These are phyloP conservation scores for Plusia festucae DNA, from an alignment of 2,888 invertebrate genomes.

Conservation along the genomic window DNA sequence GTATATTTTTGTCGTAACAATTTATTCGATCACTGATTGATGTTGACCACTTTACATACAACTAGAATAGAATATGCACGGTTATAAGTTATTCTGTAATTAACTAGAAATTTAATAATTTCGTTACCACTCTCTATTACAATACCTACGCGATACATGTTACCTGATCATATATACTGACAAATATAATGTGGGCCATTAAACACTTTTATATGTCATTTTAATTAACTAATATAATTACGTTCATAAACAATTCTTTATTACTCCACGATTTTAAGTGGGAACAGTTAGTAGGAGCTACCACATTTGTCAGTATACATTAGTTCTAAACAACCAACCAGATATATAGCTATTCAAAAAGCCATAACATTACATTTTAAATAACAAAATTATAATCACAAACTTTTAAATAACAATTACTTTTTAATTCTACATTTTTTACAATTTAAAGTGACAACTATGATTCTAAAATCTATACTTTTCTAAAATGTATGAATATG, in stretches of 20 bases:
- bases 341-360: constrained; percentile 70
- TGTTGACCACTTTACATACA: constrained; percentile 80
- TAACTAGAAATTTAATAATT: constrained; percentile 67
- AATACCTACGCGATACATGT: constrained; percentile 37
- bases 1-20: constrained; percentile 84
- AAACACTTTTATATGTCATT: constrained; percentile 2
- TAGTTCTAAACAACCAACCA: constrained; percentile 47
- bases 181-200: constrained; percentile 20
- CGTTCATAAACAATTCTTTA: too few species aligned
- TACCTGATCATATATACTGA: constrained; percentile 46
- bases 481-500: constrained; percentile 54
- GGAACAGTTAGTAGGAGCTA: constrained; percentile 3
- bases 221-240: too few species aligned
- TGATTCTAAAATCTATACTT: constrained; percentile 42
- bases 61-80: constrained; percentile 81
- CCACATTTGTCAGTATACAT: constrained; percentile 37
- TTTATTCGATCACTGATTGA: constrained; percentile 88
- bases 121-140: constrained; percentile 65
- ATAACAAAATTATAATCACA: constrained; percentile 51
- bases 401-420: constrained; percentile 60
- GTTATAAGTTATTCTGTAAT: constrained; percentile 67
- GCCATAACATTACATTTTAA: constrained; percentile 66
- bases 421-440: constrained; percentile 57
- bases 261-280: too few species aligned
- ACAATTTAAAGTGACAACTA: constrained; percentile 55